These are phyloP conservation scores for Rhinichthys klamathensis DNA, from an alignment of 2,113 vertebrate species.

Conservation along the genomic window DNA sequence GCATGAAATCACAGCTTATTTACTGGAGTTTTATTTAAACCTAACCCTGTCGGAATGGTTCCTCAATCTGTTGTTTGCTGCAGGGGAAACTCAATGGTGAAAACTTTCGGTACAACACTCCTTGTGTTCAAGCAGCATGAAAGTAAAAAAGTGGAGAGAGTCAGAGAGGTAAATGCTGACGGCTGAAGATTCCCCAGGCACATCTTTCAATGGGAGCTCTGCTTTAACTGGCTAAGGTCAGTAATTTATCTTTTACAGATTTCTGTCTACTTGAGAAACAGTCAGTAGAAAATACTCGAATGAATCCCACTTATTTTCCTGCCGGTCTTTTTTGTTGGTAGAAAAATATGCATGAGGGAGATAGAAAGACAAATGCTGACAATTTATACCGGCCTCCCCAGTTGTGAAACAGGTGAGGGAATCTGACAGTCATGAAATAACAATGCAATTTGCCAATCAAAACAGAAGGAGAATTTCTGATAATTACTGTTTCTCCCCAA, in stretches of 20 bases:
- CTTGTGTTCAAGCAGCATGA: conserved; percentile 28
- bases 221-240: conserved; percentile 37
- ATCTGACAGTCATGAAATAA: conserved; percentile 28
- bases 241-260: conserved; percentile 46
- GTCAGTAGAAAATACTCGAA: conserved; percentile 39
- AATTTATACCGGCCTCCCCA: neutral
- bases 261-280: conserved; percentile 44
- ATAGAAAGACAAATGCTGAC: conserved; percentile 20
- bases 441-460: conserved; percentile 42
- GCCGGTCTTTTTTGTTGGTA: conserved; percentile 30
- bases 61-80: neutral
- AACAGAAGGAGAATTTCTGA: conserved; percentile 15
- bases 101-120: conserved; percentile 29
- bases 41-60: neutral
- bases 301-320: conserved; percentile 42
- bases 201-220: conserved; percentile 18
- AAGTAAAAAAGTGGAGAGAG: neutral
- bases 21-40: neutral
- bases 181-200: neutral
- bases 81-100: neutral
- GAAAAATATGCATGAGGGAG: neutral
- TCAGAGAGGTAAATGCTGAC: conserved; percentile 15
- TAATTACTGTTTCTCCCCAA: neutral
- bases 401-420: neutral
- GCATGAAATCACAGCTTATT: neutral